Base-by-base conservation (phyloP, 2,888 invertebrate genomes). In the Diarsia brunnea region DNA sequence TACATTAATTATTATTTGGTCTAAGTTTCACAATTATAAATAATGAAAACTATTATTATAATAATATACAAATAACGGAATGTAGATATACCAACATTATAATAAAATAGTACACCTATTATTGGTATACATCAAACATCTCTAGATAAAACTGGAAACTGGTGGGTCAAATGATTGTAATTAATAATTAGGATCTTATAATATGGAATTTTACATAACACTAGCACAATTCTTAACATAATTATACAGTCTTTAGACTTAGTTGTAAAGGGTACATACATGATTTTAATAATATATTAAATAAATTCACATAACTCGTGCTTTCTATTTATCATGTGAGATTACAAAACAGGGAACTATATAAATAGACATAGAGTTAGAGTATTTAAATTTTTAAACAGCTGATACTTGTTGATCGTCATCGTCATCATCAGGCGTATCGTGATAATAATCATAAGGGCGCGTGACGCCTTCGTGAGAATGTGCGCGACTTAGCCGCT, bases 401-500 rank as follows among this genome's bases (percentile, higher is more conserved):
- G 97, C 97, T 43, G 97, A 97, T 71, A 97, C 97, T 90, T 97
- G 97, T 87, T 97, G 97, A 88, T 97, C 96, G 78, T 97, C 97
- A 75, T 97, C 97, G 73, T 97, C 97, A 83, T 97, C 97, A 83
- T 97, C 97, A 16, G 95, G 96, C 74, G 94, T 90, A 84, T 95
- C 96, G 85, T 95, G 96, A 85, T 98, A 98, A 93, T 97, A 98
- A 92, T 98, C 98, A 93, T 97, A 98, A 88, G 97, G 97, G 88
- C 98, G 97, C 81, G 98, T 98, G 85, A 98, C 98, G 88, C 98
- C 98, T 95, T 98, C 98, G 95, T 98, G 98, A 85, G 98, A 98
- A 96, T 98, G 98, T 69, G 98, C 98, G 88, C 98, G 97, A 88
- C 98, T 98, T 85, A 98, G 97, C 88, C 98, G 97, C 95, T 98